A percentile compares a stretch with the other conserved stretches of the same genome.
Evolutionary conservation across 2,113 vertebrate genomes (phyloP).

Genomic region (Platysternon megacephalum): DNA sequence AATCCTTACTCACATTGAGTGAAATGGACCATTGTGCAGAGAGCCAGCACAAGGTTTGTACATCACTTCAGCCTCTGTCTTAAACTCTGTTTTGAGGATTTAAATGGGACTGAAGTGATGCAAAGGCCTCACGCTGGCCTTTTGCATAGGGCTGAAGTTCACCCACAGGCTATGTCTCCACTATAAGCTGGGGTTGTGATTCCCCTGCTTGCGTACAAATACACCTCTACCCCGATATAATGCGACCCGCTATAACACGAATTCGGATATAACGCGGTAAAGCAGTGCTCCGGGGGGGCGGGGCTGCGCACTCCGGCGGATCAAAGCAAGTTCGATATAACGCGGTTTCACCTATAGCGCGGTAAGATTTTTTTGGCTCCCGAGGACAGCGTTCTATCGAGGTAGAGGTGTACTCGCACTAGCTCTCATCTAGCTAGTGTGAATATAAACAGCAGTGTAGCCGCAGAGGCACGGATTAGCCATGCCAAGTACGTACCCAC

Average conservation of each 20-base stretch:
- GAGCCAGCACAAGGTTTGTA: neutral
- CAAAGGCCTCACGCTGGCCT: neutral
- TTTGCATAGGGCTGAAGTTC: neutral
- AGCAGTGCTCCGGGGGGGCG: too few relatives aligned
- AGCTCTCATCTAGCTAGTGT: neutral
- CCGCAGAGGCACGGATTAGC: neutral
- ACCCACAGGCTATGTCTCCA: neutral
- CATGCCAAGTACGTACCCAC: neutral
- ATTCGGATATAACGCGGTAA: too few relatives aligned
- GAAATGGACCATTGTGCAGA: neutral
- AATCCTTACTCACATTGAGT: neutral
- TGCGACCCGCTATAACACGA: too few relatives aligned
- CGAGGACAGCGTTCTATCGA: too few relatives aligned
- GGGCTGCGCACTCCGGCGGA: too few relatives aligned
- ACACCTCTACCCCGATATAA: too few relatives aligned
- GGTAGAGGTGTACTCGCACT: too few relatives aligned
- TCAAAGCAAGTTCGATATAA: too few relatives aligned
- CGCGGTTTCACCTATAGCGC: too few relatives aligned
- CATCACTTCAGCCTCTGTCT: neutral
- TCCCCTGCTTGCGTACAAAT: neutral
- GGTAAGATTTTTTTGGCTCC: too few relatives aligned
- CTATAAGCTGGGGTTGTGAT: neutral
- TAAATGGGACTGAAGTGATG: neutral
- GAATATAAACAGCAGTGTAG: neutral
- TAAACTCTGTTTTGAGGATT: neutral